Evolutionary conservation across 2,113 vertebrate genomes (phyloP).

Genomic region (Zeus faber): DNA sequence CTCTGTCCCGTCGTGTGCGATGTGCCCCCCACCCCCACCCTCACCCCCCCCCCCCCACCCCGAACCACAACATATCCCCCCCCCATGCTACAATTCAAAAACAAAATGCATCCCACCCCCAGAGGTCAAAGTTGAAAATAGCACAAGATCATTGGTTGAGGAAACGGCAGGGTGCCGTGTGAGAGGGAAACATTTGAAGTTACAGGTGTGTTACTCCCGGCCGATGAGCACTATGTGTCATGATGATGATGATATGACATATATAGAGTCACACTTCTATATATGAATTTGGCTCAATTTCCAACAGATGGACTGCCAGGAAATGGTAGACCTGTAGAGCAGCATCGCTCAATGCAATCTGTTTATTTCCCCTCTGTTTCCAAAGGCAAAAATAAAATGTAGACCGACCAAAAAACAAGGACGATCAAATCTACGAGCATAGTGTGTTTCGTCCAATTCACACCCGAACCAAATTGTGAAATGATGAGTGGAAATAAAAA

Average conservation of each 20-base stretch:
- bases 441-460: background rate
- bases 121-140: constrained; percentile 68
- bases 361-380: constrained; percentile 76
- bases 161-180: constrained; percentile 63
- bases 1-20: constrained; percentile 42
- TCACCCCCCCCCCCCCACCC: constrained; percentile 9
- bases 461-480: constrained; percentile 29
- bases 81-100: constrained; percentile 37
- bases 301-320: constrained; percentile 40
- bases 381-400: constrained; percentile 9
- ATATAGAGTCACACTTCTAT: constrained; percentile 76
- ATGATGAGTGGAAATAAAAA: constrained; percentile 75
- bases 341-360: constrained; percentile 41
- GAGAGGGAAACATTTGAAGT: constrained; percentile 66
- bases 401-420: constrained; percentile 3
- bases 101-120: constrained; percentile 54
- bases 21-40: constrained; percentile 53
- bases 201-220: constrained; percentile 74
- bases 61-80: constrained; percentile 13
- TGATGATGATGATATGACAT: constrained; percentile 55
- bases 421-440: background rate
- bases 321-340: constrained; percentile 13
- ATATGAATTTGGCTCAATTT: constrained; percentile 62
- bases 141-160: constrained; percentile 58
- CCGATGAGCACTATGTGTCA: constrained; percentile 45